Evolutionary conservation across 2,888 invertebrate genomes (phyloP).

Genomic region (Parnassius orleans): DNA sequence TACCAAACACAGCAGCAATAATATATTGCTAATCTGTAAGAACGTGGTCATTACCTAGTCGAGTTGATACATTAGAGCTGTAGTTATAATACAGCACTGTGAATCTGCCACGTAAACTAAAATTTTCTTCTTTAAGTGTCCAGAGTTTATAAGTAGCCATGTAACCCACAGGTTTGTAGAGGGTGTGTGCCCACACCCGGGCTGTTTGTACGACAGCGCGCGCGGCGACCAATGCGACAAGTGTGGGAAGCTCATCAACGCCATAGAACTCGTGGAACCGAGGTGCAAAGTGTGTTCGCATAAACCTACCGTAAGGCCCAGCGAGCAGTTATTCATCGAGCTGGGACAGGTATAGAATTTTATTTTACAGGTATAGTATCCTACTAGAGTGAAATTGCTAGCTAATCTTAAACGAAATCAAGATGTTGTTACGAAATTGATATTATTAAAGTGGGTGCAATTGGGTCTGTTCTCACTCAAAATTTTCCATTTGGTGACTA

Average conservation of each 20-base stretch:
- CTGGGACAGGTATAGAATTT: conserved; percentile 86
- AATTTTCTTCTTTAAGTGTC: too few relatives aligned
- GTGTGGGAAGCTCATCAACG: conserved; percentile 97
- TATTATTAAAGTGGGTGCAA: conserved; percentile 15
- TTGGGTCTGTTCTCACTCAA: not conserved
- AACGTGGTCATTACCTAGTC: too few relatives aligned
- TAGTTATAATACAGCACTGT: too few relatives aligned
- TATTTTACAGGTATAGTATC: too few relatives aligned
- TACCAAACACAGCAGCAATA: too few relatives aligned
- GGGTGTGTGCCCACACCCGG: conserved; percentile 93
- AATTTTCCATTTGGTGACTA: not conserved
- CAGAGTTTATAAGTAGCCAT: too few relatives aligned
- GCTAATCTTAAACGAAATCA: too few relatives aligned
- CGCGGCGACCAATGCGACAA: conserved; percentile 99
- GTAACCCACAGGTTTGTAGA: conserved; percentile 89
- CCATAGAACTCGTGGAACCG: conserved; percentile 91
- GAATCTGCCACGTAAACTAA: too few relatives aligned
- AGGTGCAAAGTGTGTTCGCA: conserved; percentile 92
- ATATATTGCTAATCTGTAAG: too few relatives aligned
- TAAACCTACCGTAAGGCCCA: conserved; percentile 86
- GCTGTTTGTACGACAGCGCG: conserved; percentile 95
- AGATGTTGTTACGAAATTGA: too few relatives aligned
- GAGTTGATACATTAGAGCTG: too few relatives aligned
- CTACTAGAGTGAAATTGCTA: too few relatives aligned
- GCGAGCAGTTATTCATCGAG: conserved; percentile 96